Evolutionary conservation across 2,113 vertebrate genomes (phyloP).

Genomic region (Paradoxurus hermaphroditus): DNA sequence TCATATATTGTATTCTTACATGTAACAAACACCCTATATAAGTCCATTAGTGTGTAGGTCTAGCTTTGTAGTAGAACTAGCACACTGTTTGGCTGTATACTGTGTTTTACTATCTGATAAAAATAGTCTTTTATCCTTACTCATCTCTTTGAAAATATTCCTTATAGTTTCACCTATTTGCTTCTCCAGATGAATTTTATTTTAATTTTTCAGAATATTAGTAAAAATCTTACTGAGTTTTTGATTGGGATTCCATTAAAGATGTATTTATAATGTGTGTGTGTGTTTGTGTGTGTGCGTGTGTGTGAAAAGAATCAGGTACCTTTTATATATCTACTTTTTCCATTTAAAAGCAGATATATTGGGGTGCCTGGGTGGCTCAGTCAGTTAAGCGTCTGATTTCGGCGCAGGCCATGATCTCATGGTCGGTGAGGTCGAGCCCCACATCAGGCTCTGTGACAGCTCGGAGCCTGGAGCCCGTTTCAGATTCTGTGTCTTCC

Average conservation of each 20-base stretch:
- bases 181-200: background rate
- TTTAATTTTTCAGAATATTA: slow-evolving; percentile 37
- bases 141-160: background rate
- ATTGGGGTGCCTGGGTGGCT: no score
- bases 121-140: background rate
- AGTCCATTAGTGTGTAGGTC: background rate
- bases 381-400: no score
- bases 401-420: no score
- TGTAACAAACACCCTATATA: background rate
- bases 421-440: no score
- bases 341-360: slow-evolving; percentile 4
- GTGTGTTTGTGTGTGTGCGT: no score
- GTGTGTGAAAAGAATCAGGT: background rate
- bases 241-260: background rate
- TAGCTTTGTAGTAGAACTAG: background rate
- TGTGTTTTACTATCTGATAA: background rate
- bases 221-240: background rate
- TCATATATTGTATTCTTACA: background rate
- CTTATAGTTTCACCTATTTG: background rate
- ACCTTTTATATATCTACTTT: background rate
- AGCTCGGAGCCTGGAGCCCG: no score
- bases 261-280: background rate
- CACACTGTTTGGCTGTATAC: background rate
- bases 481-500: no score
- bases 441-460: no score